phyloP scores from a whole-genome alignment of 1,140 invertebrate species.

The Asobara japonica region DNA sequence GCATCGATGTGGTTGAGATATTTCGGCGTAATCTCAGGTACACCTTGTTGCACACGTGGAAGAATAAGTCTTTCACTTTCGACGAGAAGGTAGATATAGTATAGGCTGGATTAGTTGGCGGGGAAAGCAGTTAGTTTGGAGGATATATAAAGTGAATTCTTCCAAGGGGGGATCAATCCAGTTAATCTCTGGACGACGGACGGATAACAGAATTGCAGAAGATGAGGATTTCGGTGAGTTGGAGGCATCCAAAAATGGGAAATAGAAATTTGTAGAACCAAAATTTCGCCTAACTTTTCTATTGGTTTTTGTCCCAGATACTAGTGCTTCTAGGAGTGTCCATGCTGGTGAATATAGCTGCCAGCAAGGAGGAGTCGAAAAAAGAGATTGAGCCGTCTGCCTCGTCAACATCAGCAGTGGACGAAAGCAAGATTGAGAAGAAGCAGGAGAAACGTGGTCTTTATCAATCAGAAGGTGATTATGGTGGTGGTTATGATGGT shows the following conservation, averaged over 20 bases:
- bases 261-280: neutral
- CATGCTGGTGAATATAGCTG: constrained; percentile 58
- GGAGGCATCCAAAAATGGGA: neutral
- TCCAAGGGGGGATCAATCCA: constrained; percentile 41
- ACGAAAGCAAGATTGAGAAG: constrained; percentile 61
- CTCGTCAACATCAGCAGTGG: constrained; percentile 47
- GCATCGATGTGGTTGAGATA: constrained; percentile 4
- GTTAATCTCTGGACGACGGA: constrained; percentile 39
- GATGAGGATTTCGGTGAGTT: constrained; percentile 40
- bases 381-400: constrained; percentile 60
- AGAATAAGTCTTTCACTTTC: constrained; percentile 43
- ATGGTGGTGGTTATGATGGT: constrained; percentile 45
- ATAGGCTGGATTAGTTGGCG: constrained; percentile 32
- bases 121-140: constrained; percentile 37
- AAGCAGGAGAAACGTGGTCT: constrained; percentile 73
- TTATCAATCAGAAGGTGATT: constrained; percentile 61
- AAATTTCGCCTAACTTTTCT: neutral
- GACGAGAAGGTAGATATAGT: constrained; percentile 22
- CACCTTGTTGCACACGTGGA: constrained; percentile 17
- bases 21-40: neutral
- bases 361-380: constrained; percentile 66
- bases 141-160: constrained; percentile 41
- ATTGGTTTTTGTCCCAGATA: constrained; percentile 20
- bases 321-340: constrained; percentile 54
- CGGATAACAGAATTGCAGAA: constrained; percentile 24